Base-by-base conservation (phyloP, 2,888 invertebrate genomes). In the Cosmopolites sordidus region DNA sequence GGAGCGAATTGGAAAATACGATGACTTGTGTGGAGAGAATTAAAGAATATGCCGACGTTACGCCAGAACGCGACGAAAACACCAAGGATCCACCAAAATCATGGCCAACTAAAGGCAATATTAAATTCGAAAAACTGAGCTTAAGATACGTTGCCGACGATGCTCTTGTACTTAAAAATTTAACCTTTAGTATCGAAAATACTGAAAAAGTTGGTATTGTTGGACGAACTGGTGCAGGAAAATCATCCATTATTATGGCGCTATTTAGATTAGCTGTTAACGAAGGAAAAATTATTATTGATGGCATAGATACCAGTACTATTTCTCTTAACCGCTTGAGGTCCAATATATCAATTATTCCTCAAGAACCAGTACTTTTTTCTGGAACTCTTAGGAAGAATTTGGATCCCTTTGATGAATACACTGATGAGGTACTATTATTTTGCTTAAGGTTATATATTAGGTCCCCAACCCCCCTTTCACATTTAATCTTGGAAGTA, bases 1-100 rank as follows among this genome's bases (percentile, higher is more conserved):
- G 71, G 68, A 71, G 69, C 38, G 73, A 74, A 60, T 51, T 74
- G 43, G 73, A 73, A 70, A 92, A 91, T 67, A 87, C 86, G 63
- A 89, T 92, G 90, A 92, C 90, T 2, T 87, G 89, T 9, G 95
- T 97, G 0, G 96, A 97, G 74, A 82, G 94, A 72, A 81, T 89
- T 12, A 64, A 89, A 6, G 92, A 93, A 65, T 95, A 93, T 68
- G 82, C 83, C 0, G 79, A 83, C 30, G 70, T 93, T 1, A 80
- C 83, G 1, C 63, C 81, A 0, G 88, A 88, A 62, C n/a, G 22
- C 1, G 62, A 64, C 12, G 46, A 50, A 6, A 48, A 54, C 14
- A 48, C 48, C 12, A 51, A 56, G 18, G 57, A 62, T 14, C 57
- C 61, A 1, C 56, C 62, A 11, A 56, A 59, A 51, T 6, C 78